Evolutionary conservation across 2,888 invertebrate genomes (phyloP).

Genomic region (Zygothrica quintamaculata): DNA sequence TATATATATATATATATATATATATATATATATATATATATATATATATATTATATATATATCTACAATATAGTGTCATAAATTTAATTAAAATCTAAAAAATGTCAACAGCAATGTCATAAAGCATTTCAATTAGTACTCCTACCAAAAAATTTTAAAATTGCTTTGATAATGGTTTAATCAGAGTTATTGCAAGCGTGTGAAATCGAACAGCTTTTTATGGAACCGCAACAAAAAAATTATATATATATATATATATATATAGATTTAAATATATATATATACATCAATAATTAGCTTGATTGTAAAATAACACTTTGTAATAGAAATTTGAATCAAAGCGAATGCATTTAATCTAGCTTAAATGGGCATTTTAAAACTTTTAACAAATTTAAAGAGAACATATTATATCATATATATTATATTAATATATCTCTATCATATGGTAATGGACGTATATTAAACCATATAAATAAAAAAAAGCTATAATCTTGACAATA

Average conservation of each 20-base stretch:
- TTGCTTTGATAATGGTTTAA: conserved; percentile 32
- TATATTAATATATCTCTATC: too few species aligned
- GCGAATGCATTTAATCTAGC: too few species aligned
- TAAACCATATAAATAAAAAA: too few species aligned
- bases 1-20: background rate
- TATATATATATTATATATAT: background rate
- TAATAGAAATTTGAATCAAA: too few species aligned
- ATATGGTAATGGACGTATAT: too few species aligned
- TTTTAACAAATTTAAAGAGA: too few species aligned
- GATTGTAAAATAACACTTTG: too few species aligned
- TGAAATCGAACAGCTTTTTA: conserved; percentile 33
- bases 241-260: background rate
- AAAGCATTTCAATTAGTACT: conserved; percentile 70
- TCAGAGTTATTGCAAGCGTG: conserved; percentile 26
- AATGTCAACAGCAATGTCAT: conserved; percentile 64
- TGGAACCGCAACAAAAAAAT: background rate
- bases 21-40: background rate
- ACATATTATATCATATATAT: too few species aligned
- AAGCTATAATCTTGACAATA: too few species aligned
- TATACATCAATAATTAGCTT: background rate
- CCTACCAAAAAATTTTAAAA: conserved; percentile 24
- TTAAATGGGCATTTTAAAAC: too few species aligned
- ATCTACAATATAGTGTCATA: conserved; percentile 41
- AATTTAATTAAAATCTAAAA: conserved; percentile 73
- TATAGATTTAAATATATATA: background rate